These are phyloP conservation scores for Hystrix brachyura DNA, from an alignment of 2,113 vertebrate species.

Conservation along the genomic window DNA sequence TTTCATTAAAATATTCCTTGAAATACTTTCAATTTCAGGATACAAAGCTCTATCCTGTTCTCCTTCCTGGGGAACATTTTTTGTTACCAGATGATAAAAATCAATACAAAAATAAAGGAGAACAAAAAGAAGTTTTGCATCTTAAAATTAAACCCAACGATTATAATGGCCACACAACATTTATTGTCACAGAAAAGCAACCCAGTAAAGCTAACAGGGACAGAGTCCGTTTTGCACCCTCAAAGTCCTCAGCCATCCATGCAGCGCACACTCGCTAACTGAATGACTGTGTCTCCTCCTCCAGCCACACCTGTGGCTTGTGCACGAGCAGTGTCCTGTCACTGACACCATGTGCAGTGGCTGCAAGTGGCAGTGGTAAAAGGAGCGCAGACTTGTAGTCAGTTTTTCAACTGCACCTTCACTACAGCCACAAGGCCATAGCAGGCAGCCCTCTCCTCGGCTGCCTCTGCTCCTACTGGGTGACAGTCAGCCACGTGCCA, in stretches of 20 bases:
- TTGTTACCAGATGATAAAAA: not conserved
- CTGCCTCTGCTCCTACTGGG: not conserved
- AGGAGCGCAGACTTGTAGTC: too few relatives aligned
- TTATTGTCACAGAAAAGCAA: not conserved
- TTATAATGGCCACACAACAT: not conserved
- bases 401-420: not conserved
- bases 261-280: not conserved
- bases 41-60: not conserved
- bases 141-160: not conserved
- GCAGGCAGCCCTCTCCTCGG: too few relatives aligned
- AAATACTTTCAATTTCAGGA: not conserved
- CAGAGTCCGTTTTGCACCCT: not conserved
- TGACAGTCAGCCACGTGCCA: not conserved
- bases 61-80: not conserved
- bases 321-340: not conserved
- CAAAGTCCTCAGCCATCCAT: too few relatives aligned
- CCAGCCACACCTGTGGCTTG: not conserved
- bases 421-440: not conserved
- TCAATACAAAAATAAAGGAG: not conserved
- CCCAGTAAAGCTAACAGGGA: not conserved
- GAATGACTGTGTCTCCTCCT: not conserved
- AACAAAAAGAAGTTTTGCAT: not conserved
- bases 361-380: too few relatives aligned
- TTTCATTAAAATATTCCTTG: not conserved
- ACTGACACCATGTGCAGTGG: rapidly evolving